Conservation (phyloP, 2,797 vertebrate genomes). For the Acrossocheilus wenchowensis region DNA sequence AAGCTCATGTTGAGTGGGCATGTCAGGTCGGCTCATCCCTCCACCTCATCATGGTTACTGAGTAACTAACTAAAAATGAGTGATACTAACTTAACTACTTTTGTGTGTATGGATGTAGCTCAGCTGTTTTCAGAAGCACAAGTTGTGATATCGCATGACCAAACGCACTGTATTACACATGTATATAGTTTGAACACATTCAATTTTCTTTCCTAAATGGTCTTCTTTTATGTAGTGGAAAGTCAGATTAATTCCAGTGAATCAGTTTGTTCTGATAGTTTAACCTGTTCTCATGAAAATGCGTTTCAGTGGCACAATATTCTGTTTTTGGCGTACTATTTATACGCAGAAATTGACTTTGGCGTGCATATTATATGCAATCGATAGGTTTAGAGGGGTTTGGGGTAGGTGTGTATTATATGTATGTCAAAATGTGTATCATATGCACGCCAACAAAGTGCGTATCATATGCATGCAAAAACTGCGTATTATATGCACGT, state of each 20-base stretch:
- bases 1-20: conserved; percentile 2
- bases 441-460: too few species aligned
- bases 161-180: background rate
- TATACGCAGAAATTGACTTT: too few species aligned
- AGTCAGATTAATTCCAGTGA: background rate
- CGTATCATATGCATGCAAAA: too few species aligned
- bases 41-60: background rate
- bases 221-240: background rate
- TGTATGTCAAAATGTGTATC: too few species aligned
- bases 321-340: too few species aligned
- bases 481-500: too few species aligned
- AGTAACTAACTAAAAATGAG: background rate
- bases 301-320: too few species aligned
- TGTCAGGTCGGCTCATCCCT: background rate
- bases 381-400: too few species aligned
- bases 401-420: too few species aligned
- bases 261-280: background rate
- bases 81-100: background rate
- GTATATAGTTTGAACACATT: background rate
- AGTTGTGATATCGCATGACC: background rate
- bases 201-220: background rate
- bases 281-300: background rate
- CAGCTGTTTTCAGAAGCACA: background rate
- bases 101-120: background rate
- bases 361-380: too few species aligned